A percentile compares a stretch with the other conserved stretches of the same genome.
Evolutionary conservation across 2,888 invertebrate species (phyloP).

Genomic region (Coenonympha arcania): DNA sequence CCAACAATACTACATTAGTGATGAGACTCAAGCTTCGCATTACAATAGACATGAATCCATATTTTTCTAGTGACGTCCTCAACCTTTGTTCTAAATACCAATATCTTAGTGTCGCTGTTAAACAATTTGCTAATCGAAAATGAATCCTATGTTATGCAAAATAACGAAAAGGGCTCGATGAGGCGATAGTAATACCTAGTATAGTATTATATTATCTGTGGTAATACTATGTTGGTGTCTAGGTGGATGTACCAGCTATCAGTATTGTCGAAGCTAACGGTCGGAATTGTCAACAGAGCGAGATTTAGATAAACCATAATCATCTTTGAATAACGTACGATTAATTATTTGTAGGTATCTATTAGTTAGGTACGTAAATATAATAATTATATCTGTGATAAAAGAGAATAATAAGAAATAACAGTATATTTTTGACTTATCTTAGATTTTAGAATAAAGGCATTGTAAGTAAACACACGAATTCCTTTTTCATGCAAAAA

Average conservation of each 20-base stretch:
- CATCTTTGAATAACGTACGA: slow-evolving; percentile 10
- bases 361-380: too few species aligned
- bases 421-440: too few species aligned
- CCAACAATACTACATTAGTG: slow-evolving; percentile 10
- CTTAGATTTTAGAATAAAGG: too few species aligned
- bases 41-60: slow-evolving; percentile 17
- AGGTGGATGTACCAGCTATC: too few species aligned
- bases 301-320: slow-evolving; percentile 14
- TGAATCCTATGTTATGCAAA: neutral
- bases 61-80: slow-evolving; percentile 15
- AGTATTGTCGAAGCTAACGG: slow-evolving; percentile 7
- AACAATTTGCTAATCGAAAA: neutral
- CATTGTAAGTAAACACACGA: too few species aligned
- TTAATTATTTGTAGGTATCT: too few species aligned
- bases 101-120: neutral
- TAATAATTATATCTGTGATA: too few species aligned
- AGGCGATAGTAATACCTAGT: too few species aligned
- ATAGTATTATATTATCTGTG: neutral
- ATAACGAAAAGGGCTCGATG: slow-evolving; percentile 1
- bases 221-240: neutral
- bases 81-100: slow-evolving; percentile 16
- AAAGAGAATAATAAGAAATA: too few species aligned
- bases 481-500: too few species aligned
- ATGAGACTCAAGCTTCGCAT: slow-evolving; percentile 5
- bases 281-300: slow-evolving; percentile 13